Evolutionary conservation across 2,888 invertebrate genomes (phyloP), one percentile per base, ranked within the genome.

Genomic region (Mycalesis mineus): DNA sequence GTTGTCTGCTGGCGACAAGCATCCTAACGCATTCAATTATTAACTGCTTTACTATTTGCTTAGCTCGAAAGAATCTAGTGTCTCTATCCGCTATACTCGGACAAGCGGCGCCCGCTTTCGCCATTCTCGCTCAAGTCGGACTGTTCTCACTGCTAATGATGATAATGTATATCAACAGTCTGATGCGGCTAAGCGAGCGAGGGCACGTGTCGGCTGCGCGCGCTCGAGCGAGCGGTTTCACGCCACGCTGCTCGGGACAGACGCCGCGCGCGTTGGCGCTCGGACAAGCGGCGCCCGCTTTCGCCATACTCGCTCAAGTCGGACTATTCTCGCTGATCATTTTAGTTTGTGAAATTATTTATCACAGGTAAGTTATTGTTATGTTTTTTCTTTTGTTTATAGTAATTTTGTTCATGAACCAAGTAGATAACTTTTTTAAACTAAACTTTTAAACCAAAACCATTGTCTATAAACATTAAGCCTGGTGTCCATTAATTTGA

Each of bases 251-350:
- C 63, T 80, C 84, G 0, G 88, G 88, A 0, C 71, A 74, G 8
- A 74, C 71, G 7, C 88, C 88, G 0, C 79, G 88, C 0, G 82
- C 88, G 0, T 75, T 88, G 1, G 79, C 87, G 0, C 72, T 88
- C 5, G 88, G 88, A 0, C 87, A 88, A 64, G 88, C 88, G 0
- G 87, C 88, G 0, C 88, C 88, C 0, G 88, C 88, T 0, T 85
- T 88, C 53, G 64, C 75, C 0, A 58, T 84, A 40, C 74, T 88
- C n/a, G 64, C 75, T 1, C 65, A 68, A 11, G 68, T 73, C 0
- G 60, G 71, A 0, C 0, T 77, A 1, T 56, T 82, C 1, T 68
- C 84, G 0, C 45, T 73, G 1, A 0, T 75, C 1, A 74, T 86
- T 53, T 61, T 85, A 37, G 37, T 63, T 0, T 40, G 69, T 0